phyloP scores from a whole-genome alignment of 1,140 invertebrate species.

The Cataglyphis hispanica region DNA sequence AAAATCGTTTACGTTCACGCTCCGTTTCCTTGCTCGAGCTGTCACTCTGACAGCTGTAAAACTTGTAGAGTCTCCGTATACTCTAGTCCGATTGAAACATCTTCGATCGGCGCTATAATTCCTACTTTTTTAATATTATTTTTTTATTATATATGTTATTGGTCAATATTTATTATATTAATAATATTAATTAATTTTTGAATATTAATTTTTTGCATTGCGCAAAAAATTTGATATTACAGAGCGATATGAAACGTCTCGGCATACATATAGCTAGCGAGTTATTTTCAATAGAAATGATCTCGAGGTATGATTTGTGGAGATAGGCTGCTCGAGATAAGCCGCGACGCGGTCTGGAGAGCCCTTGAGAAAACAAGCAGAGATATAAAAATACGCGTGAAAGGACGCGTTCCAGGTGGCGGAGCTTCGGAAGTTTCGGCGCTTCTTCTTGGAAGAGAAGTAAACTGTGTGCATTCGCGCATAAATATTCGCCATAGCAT shows the following conservation, averaged over 20 bases:
- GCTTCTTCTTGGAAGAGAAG: conserved; percentile 21
- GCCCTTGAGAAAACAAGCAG: conserved; percentile 67
- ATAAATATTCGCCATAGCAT: neutral
- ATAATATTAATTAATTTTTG: neutral
- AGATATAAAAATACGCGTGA: conserved; percentile 57
- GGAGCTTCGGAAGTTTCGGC: conserved; percentile 29
- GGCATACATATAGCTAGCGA: neutral
- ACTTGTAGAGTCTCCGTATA: neutral
- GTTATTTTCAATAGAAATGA: conserved; percentile 57
- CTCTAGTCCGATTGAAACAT: no score
- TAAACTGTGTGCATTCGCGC: neutral
- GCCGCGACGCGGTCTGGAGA: neutral
- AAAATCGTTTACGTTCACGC: neutral
- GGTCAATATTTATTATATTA: neutral
- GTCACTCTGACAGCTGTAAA: neutral
- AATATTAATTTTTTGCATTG: neutral
- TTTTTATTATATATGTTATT: neutral
- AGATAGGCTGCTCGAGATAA: conserved; percentile 30
- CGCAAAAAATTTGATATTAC: neutral
- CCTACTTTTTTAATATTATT: no score
- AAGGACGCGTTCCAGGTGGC: conserved; percentile 54
- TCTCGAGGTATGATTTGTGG: conserved; percentile 22
- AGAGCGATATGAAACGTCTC: neutral
- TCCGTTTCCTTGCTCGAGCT: neutral
- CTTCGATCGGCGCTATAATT: no score